Base-by-base conservation (phyloP, 2,797 vertebrate genomes). In the Paramormyrops hopkinsi region DNA sequence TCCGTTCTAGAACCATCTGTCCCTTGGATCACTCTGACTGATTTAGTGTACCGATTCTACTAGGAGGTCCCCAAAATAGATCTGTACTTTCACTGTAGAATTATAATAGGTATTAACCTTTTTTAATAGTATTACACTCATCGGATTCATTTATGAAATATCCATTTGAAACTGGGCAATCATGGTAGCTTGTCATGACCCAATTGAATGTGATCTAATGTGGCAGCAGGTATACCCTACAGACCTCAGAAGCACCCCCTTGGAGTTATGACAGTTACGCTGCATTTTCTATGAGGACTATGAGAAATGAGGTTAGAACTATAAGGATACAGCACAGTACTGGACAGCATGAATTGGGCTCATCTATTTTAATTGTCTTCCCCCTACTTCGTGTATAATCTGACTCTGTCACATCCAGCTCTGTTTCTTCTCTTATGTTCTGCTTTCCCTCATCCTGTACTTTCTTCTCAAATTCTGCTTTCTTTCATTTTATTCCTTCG, bases 21-120 rank as follows among this genome's bases (percentile, higher is more conserved):
- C 76, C 76, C 76, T 82, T 82, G 37, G 17, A 82, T 82, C 76
- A 82, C 37, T 46, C 76, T 82, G 73, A 79, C 37, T 79, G 76
- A 82, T 82, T 82, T 82, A 82, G 76, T 82, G 19, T 46, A 41
- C 37, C n/a, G 76, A 82, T 82, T 41, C 76, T 82, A 44, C 76
- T 22, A 82, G 37, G 41, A 46, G 41, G 19, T 46, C 7, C 41
- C 37, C 76, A 46, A 82, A 82, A 82, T 82, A 82, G 76, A 82
- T 82, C 37, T 19, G 41, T n/a, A 82, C 76, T 82, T 46, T 46
- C 76, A 82, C 76, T n/a, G 76, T 46, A 82, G 76, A 41, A 37
- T 82, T 46, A 46, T 82, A 82, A 41, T 82, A 82, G 37, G 41
- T 82, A 46, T 82, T 82, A 44, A 44, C 65, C 65, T 17, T 73